Conservation (phyloP, 2,888 invertebrate genomes). For the Leucophora obtusa region DNA sequence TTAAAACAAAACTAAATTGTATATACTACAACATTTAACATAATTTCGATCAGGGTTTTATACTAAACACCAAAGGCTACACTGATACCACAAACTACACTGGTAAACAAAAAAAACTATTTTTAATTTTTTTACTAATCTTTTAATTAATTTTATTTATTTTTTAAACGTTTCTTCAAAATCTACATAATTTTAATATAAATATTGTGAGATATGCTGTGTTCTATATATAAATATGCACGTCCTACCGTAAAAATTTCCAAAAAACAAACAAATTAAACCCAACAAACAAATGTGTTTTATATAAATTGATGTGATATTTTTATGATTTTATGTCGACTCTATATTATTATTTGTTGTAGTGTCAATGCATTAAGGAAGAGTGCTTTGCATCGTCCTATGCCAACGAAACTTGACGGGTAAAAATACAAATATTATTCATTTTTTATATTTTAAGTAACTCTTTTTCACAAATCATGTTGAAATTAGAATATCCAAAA, state of each 20-base stretch:
- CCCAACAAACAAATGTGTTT: constrained; percentile 52
- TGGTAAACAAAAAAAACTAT: constrained; percentile 31
- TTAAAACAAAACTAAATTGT: constrained; percentile 24
- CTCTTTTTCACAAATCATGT: constrained; percentile 52
- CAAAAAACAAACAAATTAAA: constrained; percentile 22
- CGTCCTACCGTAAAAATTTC: constrained; percentile 43
- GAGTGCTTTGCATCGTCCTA: constrained; percentile 78
- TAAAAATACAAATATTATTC: constrained; percentile 72
- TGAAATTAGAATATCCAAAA: constrained; percentile 47
- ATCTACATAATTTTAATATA: constrained; percentile 39
- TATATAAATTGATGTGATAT: constrained; percentile 61
- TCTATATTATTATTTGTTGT: constrained; percentile 74
- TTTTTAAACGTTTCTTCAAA: constrained; percentile 43
- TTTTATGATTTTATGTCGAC: constrained; percentile 64
- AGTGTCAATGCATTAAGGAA: constrained; percentile 75
- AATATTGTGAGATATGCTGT: constrained; percentile 59
- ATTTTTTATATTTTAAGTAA: constrained; percentile 20
- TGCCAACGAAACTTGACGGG: constrained; percentile 79
- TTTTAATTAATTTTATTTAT: constrained; percentile 50
- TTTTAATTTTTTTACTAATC: constrained; percentile 46
- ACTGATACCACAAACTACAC: constrained; percentile 44
- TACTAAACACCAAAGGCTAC: constrained; percentile 39
- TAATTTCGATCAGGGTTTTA: constrained; percentile 2
- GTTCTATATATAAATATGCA: constrained; percentile 43
- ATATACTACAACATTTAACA: constrained; percentile 13